phyloP scores from a whole-genome alignment of 2,113 vertebrate genomes.

The Raja brachyura region DNA sequence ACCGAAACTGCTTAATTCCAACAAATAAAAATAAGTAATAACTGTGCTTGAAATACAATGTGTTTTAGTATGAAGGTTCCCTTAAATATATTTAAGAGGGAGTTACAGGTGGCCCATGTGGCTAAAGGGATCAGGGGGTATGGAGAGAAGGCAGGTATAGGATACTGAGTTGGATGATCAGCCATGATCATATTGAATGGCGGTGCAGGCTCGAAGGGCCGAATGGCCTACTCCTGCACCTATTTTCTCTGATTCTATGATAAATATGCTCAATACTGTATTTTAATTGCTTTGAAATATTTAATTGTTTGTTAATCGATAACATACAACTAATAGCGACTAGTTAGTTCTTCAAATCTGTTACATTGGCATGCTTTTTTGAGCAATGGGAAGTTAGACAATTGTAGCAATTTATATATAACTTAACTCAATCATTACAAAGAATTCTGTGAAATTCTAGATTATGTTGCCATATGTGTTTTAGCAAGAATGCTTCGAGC shows the following conservation, averaged over 20 bases:
- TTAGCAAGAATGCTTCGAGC: neutral
- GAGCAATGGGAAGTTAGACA: neutral
- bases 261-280: neutral
- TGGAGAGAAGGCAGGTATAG: too few species aligned
- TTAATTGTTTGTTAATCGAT: neutral
- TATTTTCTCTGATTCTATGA: too few species aligned
- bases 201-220: too few species aligned
- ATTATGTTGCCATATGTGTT: neutral
- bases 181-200: too few species aligned
- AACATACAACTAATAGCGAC: too few species aligned
- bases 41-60: neutral
- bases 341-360: too few species aligned
- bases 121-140: too few species aligned
- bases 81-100: too few species aligned
- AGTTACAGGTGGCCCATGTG: too few species aligned
- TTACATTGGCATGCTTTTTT: neutral
- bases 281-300: neutral
- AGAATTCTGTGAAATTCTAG: neutral
- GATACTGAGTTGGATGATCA: too few species aligned
- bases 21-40: neutral
- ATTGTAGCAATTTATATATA: neutral
- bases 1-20: too few species aligned
- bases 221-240: too few species aligned
- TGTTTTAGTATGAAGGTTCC: neutral
- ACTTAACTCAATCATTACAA: neutral